These are phyloP conservation scores for Corynorhinus townsendii DNA, from an alignment of 2,113 vertebrate species.

Conservation along the genomic window DNA sequence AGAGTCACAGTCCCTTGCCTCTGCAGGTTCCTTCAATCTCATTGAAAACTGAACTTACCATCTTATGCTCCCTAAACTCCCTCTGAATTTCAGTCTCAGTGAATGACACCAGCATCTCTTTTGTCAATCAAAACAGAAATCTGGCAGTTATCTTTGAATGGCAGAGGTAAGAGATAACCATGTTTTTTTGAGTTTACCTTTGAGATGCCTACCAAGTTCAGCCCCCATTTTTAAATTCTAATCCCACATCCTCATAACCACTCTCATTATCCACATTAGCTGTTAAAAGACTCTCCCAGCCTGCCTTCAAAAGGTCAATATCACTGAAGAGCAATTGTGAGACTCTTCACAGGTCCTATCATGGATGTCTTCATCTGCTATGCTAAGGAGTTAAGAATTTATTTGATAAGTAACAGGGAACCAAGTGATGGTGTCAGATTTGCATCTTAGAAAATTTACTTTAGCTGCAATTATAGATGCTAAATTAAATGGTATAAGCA, in stretches of 20 bases:
- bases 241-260: neutral
- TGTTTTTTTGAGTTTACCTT: neutral
- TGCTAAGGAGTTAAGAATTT: neutral
- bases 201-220: neutral
- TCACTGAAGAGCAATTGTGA: neutral
- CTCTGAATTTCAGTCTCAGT: neutral
- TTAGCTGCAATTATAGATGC: neutral
- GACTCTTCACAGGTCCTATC: neutral
- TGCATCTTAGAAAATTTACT: neutral
- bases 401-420: neutral
- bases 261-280: neutral
- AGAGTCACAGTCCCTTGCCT: too few relatives aligned
- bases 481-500: neutral
- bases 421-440: neutral
- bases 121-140: neutral
- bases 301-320: neutral
- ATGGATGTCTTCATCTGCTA: neutral
- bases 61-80: neutral
- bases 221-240: neutral
- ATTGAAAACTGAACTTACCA: neutral
- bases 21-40: neutral
- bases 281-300: neutral
- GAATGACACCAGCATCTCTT: neutral
- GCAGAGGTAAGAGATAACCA: neutral
- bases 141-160: neutral